Evolutionary conservation across 2,797 vertebrate species (phyloP), one percentile per base, ranked within the genome.

Genomic region (Cynopterus sphinx): DNA sequence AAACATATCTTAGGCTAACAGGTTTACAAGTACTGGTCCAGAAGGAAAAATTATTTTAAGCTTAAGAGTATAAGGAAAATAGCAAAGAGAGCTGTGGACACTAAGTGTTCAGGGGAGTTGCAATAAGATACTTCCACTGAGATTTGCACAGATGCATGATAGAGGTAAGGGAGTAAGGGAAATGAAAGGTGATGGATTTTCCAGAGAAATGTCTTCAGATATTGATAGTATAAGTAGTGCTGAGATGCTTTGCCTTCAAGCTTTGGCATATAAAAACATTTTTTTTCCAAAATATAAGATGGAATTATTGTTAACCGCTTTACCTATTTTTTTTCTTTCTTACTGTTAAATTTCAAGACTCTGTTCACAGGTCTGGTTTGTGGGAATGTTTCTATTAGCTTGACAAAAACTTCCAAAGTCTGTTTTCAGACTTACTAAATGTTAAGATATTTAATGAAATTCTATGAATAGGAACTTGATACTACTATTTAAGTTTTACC

Each of bases 161-260:
- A 13, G 13, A 61, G 26, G 0, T 33, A 8, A 68, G 8, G 9
- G 21, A 21, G 2, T 15, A 0, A 8, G 1, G 12, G 6, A 15
- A 13, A 6, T n/a, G 22, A 68, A 22, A 28, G 3, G 3, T 57
- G 15, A 39, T 55, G 12, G 2, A 55, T 70, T 88, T 59, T 11
- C 85, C 21, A 33, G n/a, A 59, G 31, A 71, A 71, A 31, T 41
- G 11, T 71, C 26, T n/a, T 68, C 43, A 75, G 9, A 9, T n/a
- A 12, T n/a, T 74, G 22, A 19, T 41, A 28, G 1, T 43, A 43
- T 61, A 33, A 73, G 4, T 22, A 87, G 2, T 51, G 7, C 1
- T 53, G 1, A 87, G 5, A 51, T 0, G 28, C 3, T 39, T 33
- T 22, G 6, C 2, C 16, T 85, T 79, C 13, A 12, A 73, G 5